Conservation (phyloP, 2,797 vertebrate genomes). For the Pipistrellus kuhlii region DNA sequence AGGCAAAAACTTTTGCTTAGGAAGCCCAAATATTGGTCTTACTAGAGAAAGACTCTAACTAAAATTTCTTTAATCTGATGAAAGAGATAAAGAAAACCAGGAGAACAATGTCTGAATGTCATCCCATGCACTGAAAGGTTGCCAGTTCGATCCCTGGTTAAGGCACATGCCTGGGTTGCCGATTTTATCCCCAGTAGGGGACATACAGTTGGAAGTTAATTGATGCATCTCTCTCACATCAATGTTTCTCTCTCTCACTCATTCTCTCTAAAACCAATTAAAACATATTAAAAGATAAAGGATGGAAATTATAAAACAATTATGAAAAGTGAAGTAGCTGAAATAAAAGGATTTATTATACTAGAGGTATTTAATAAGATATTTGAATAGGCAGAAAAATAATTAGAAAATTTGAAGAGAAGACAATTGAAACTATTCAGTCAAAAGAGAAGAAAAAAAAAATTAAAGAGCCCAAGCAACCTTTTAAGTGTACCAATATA, state of each 20-base stretch:
- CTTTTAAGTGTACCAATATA: neutral
- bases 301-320: neutral
- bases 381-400: constrained; percentile 2
- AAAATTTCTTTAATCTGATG: neutral
- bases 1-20: neutral
- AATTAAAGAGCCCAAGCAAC: neutral
- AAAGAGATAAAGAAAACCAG: neutral
- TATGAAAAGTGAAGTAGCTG: neutral
- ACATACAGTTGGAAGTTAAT: neutral
- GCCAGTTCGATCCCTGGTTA: neutral
- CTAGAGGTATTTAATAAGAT: neutral
- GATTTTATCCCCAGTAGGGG: neutral
- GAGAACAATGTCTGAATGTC: neutral
- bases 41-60: neutral
- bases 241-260: neutral
- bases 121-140: neutral
- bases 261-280: neutral
- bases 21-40: neutral
- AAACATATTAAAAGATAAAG: neutral
- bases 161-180: neutral
- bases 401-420: neutral
- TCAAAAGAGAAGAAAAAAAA: neutral
- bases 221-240: neutral
- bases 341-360: neutral
- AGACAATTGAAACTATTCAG: neutral